Conservation (phyloP, 1,140 invertebrate species). For the Cepaea nemoralis region DNA sequence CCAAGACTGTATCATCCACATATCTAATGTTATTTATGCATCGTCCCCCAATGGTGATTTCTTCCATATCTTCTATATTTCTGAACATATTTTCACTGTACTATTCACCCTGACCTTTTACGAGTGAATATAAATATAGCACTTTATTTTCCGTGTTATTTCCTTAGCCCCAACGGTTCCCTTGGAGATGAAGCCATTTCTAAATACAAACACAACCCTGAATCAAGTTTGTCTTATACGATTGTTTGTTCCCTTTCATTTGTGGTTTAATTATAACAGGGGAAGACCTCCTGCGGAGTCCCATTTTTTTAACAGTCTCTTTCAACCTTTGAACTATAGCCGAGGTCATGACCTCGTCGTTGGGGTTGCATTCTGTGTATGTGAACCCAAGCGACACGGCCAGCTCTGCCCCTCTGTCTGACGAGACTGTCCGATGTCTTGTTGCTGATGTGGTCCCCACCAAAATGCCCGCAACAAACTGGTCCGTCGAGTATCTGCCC, state of each 20-base stretch:
- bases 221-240: too few species aligned
- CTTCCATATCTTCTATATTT: too few species aligned
- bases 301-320: neutral
- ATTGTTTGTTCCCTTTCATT: neutral
- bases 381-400: constrained; percentile 3
- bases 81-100: too few species aligned
- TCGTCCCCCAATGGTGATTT: too few species aligned
- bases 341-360: constrained; percentile 6
- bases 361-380: constrained; percentile 1
- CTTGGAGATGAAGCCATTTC: too few species aligned
- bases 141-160: too few species aligned
- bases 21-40: too few species aligned
- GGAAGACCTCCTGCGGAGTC: neutral
- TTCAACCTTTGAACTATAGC: constrained; percentile 15
- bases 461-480: constrained; percentile 21
- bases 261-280: constrained; percentile 1
- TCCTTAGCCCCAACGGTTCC: too few species aligned
- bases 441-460: constrained; percentile 7
- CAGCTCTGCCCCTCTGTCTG: constrained; percentile 1
- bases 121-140: too few species aligned
- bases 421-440: neutral
- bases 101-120: too few species aligned
- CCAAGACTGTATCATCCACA: too few species aligned
- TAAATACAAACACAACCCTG: neutral
- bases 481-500: neutral